Evolutionary conservation across 2,888 invertebrate genomes (phyloP), one percentile per base, ranked within the genome.

Genomic region (Argyra leucocephala): DNA sequence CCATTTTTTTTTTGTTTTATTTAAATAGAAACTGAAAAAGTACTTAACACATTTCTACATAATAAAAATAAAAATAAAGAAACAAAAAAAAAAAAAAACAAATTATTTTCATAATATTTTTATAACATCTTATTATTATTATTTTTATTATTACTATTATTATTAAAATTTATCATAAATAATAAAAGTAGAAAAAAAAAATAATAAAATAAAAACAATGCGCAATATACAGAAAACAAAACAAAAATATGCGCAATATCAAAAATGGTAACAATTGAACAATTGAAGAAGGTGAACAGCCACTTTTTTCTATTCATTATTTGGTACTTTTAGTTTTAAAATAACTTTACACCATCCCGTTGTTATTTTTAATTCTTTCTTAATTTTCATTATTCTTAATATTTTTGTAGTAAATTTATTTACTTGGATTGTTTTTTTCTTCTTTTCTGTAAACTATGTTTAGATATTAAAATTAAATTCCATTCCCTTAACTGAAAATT

Each of bases 201-300:
- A 37, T 37, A 3, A 4, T 6, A 7, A 26, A 31, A 6, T 12
- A 31, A 31, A 48, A n/a, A 48, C 18, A 48, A 48, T 48, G 48
- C 18, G 48, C 48, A 48, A 48, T 48, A 48, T 18, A n/a, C 9
- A 15, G 18, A 31, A 31, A 31, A 31, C 5, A 31, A 31, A n/a
- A 10, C 6, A 48, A 48, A n/a, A 48, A 18, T 48, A 18, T 48
- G 48, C 48, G 48, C 15, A 48, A 48, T 48, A 48, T 18, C 18
- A 48, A 48, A 48, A 48, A 48, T 48, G 48, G 48, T 48, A 48
- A 48, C 48, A 48, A 48, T 48, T 48, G 48, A 48, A 48, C 48
- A 48, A 48, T 48, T 48, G 15, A 48, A 48, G 48, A 48, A 48
- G 48, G 48, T 48, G 48, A 48, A 48, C 48, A 48, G 48, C 48